A percentile compares a stretch with the other conserved stretches of the same genome.
Evolutionary conservation across 2,888 invertebrate genomes (phyloP).

Genomic region (Acronicta psi): DNA sequence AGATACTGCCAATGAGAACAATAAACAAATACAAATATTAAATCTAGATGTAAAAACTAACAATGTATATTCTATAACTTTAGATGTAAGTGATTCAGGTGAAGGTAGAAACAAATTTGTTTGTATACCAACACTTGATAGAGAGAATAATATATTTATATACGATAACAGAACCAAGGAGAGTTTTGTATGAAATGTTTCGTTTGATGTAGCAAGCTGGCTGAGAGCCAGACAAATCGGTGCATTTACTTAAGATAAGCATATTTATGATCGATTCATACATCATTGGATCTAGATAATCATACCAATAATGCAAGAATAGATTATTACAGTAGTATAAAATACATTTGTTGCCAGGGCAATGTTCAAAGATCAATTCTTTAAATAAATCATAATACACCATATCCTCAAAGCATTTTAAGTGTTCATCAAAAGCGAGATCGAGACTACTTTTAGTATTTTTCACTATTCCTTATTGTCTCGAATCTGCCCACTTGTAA

Average conservation of each 20-base stretch:
- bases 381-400: too few species aligned
- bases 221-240: constrained; percentile 66
- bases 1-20: constrained; percentile 76
- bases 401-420: too few species aligned
- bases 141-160: constrained; percentile 86
- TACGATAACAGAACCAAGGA: constrained; percentile 86
- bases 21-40: constrained; percentile 87
- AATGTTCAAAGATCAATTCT: neutral
- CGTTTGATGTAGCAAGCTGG: constrained; percentile 57
- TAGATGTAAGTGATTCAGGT: constrained; percentile 78
- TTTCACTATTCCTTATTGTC: too few species aligned
- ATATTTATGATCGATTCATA: constrained; percentile 44
- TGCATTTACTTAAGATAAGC: constrained; percentile 65
- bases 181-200: constrained; percentile 78
- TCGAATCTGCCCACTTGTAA: too few species aligned
- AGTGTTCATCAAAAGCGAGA: too few species aligned
- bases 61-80: constrained; percentile 85
- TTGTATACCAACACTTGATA: constrained; percentile 79
- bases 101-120: constrained; percentile 82
- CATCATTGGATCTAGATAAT: constrained; percentile 39
- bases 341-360: neutral
- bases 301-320: constrained; percentile 22
- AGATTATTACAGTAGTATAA: neutral
- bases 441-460: too few species aligned
- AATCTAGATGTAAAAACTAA: constrained; percentile 86